phyloP scores from a whole-genome alignment of 2,888 invertebrate species.

The Sthenelais limicola region DNA sequence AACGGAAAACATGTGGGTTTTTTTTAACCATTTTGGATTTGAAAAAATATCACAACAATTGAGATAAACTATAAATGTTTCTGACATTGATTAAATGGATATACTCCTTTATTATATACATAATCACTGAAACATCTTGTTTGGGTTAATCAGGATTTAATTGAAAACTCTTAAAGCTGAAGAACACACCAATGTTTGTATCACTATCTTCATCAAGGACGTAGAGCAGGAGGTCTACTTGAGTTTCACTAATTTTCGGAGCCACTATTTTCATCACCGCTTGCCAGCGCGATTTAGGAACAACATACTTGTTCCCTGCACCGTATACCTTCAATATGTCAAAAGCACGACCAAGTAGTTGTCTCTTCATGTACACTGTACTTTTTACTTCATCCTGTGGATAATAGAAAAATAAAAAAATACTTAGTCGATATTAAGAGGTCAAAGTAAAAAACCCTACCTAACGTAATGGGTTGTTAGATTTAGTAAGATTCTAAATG shows the following conservation, averaged over 20 bases:
- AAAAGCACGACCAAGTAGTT: conserved; percentile 71
- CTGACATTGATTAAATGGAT: too few relatives aligned
- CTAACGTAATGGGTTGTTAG: too few relatives aligned
- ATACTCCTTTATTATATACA: too few relatives aligned
- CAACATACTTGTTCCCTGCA: conserved; percentile 53
- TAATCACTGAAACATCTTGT: too few relatives aligned
- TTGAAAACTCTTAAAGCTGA: too few relatives aligned
- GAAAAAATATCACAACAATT: too few relatives aligned
- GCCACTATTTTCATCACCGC: conserved; percentile 66
- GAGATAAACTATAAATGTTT: too few relatives aligned
- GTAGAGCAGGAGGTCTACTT: conserved; percentile 70
- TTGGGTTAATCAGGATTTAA: too few relatives aligned
- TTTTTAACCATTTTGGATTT: too few relatives aligned
- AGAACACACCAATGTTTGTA: conserved; percentile 58
- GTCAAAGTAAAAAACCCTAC: too few relatives aligned
- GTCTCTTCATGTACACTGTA: conserved; percentile 68
- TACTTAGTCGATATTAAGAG: neutral
- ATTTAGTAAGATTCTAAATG: too few relatives aligned
- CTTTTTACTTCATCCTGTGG: conserved; percentile 64
- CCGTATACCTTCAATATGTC: conserved; percentile 64
- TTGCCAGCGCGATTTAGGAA: conserved; percentile 65
- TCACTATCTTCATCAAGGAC: conserved; percentile 71
- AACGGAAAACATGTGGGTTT: too few relatives aligned
- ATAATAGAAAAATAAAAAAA: conserved; percentile 3
- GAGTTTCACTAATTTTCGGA: conserved; percentile 60